Evolutionary conservation across 2,113 vertebrate species (phyloP).

Genomic region (Lamprotornis superbus): DNA sequence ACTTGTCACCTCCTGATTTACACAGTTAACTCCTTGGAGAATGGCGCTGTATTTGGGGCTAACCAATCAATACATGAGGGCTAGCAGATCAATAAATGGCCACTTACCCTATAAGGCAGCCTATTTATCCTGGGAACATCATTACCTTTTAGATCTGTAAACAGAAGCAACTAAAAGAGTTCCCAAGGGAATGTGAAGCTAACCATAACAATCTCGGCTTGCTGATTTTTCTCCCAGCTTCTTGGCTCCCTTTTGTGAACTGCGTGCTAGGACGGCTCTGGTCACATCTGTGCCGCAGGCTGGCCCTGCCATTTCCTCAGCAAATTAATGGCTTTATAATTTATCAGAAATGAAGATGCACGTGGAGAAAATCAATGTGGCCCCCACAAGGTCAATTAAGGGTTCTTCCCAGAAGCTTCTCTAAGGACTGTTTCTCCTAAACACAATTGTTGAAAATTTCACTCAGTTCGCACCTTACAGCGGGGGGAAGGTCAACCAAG

Average conservation of each 20-base stretch:
- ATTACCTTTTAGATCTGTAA: slow-evolving; percentile 88
- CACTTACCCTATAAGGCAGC: slow-evolving; percentile 82
- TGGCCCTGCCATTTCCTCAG: slow-evolving; percentile 94
- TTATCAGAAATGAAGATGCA: slow-evolving; percentile 99
- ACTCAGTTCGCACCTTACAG: slow-evolving; percentile 15
- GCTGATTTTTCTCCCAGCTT: slow-evolving; percentile 83
- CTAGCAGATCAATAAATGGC: slow-evolving; percentile 78
- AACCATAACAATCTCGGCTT: slow-evolving; percentile 89
- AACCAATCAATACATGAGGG: slow-evolving; percentile 73
- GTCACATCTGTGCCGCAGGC: slow-evolving; percentile 96
- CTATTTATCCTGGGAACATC: slow-evolving; percentile 84
- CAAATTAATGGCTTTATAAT: slow-evolving; percentile 99
- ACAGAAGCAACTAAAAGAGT: slow-evolving; percentile 84
- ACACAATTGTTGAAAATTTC: slow-evolving; percentile 48
- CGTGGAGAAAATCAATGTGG: slow-evolving; percentile 93
- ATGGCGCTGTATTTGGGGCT: slow-evolving; percentile 69
- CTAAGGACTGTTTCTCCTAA: slow-evolving; percentile 73
- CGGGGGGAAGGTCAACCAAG: slow-evolving; percentile 23
- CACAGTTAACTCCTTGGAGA: slow-evolving; percentile 74
- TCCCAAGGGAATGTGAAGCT: slow-evolving; percentile 85
- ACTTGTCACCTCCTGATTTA: slow-evolving; percentile 73
- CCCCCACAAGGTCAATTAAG: slow-evolving; percentile 97
- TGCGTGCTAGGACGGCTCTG: slow-evolving; percentile 83
- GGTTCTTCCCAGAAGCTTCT: slow-evolving; percentile 80
- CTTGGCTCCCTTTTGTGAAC: slow-evolving; percentile 83